Conservation (phyloP, 2,113 vertebrate genomes). For the Nerophis lumbriciformis region DNA sequence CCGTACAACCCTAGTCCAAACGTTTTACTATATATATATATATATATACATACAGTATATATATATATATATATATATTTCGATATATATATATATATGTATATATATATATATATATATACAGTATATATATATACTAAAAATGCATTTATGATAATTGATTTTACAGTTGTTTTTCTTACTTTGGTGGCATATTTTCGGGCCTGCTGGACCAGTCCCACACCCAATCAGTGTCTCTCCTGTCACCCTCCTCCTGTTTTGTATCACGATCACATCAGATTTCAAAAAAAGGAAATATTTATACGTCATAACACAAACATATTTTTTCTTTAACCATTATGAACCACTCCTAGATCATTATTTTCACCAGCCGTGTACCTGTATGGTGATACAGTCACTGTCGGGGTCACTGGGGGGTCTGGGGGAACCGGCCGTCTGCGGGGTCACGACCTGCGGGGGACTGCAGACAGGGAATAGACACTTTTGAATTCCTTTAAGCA, state of each 20-base stretch:
- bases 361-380: conserved; percentile 42
- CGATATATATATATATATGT: too few species aligned
- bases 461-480: conserved; percentile 37
- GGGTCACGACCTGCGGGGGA: conserved; percentile 54
- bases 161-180: conserved; percentile 23
- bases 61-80: too few species aligned
- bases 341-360: too few species aligned
- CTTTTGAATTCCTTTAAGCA: background rate
- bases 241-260: conserved; percentile 59
- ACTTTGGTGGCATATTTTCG: conserved; percentile 74
- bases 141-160: too few species aligned
- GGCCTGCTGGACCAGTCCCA: conserved; percentile 77
- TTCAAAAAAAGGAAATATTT: background rate
- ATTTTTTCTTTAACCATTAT: too few species aligned
- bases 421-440: conserved; percentile 50
- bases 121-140: too few species aligned
- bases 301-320: too few species aligned
- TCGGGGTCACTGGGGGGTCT: conserved; percentile 58
- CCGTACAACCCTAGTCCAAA: too few species aligned
- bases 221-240: conserved; percentile 67
- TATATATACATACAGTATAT: too few species aligned
- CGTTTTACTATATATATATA: too few species aligned
- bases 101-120: too few species aligned
- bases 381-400: conserved; percentile 66
- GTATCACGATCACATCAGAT: background rate